Evolutionary conservation across 2,888 invertebrate species (phyloP), one percentile per base, ranked within the genome.

Genomic region (Rhimphoctona megacephalus): DNA sequence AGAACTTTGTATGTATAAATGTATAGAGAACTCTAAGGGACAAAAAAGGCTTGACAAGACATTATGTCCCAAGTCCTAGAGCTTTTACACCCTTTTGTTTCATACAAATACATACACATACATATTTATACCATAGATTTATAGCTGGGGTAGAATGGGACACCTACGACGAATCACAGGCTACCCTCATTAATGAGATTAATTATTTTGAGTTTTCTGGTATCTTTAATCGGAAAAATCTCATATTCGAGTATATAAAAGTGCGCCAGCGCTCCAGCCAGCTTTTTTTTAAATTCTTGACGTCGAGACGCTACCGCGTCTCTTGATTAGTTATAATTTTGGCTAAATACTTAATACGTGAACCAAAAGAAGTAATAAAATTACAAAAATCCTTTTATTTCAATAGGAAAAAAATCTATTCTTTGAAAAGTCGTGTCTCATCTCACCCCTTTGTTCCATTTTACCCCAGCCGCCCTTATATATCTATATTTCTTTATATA

Each of bases 1-100:
- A 52, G 67, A 78, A 36, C 19, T 78, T 67, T 52, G 52, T 57
- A 25, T 57, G 39, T 25, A 25, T 57, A 39, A 22, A 54, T 11
- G 14, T 22, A 6, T 54, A n/a, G 52, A 73, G 52, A 36, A 3
- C 19, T 17, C 11, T 36, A 7, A 54, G 6, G 11, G 14, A 54
- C 73, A 49, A 52, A 73, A 73, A 73, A 33, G 73, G 73, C 73
- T 73, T 36, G 22, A 36, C 33, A 36, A 36, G 33, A 52, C 54
- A 52, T 33, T 54, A 33, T 36, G 33, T 22, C 22, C n/a, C 54
- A n/a, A 36, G 54, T 33, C 36, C 14, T 11, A 14, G 5, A 73
- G 36, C n/a, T 36, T 73, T 73, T 73, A 73, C 33, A 54, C 54
- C 72, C 54, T 54, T 54, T 54, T 73, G n/a, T 52, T 73, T 11